These are phyloP conservation scores for Myocastor coypus DNA, from an alignment of 2,113 vertebrate genomes.

Conservation along the genomic window DNA sequence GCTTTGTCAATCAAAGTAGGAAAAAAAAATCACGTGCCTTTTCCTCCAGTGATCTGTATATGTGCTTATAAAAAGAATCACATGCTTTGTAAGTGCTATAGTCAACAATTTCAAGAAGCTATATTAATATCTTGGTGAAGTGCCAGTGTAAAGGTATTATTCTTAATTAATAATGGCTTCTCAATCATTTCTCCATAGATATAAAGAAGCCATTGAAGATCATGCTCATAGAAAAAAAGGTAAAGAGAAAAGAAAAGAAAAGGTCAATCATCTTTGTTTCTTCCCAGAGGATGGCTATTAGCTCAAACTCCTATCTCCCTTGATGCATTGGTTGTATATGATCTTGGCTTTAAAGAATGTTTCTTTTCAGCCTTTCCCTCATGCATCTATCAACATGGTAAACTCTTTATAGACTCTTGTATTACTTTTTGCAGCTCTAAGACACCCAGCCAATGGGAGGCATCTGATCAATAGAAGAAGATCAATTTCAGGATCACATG, in stretches of 20 bases:
- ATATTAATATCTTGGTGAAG: neutral
- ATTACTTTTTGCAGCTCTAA: neutral
- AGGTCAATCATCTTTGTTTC: neutral
- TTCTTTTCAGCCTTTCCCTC: constrained; percentile 6
- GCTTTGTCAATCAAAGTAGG: constrained; percentile 31
- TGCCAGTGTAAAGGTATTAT: neutral
- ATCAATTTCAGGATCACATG: neutral
- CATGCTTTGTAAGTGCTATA: neutral
- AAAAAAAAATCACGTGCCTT: neutral
- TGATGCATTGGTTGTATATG: neutral
- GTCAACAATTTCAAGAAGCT: neutral
- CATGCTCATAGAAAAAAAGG: constrained; percentile 6
- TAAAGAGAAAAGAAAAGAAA: too few relatives aligned
- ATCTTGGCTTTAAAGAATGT: neutral
- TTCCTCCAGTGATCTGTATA: neutral
- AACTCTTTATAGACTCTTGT: neutral
- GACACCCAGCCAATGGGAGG: neutral
- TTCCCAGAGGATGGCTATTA: neutral
- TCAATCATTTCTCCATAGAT: neutral
- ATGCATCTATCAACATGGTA: neutral
- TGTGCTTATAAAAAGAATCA: neutral
- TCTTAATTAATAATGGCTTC: constrained; percentile 32
- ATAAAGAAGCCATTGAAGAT: neutral
- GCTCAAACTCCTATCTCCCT: neutral
- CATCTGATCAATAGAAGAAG: neutral